A percentile compares a stretch with the other conserved stretches of the same genome.
These are phyloP conservation scores for Scopus umbretta DNA, from an alignment of 2,113 vertebrate species.

Conservation along the genomic window DNA sequence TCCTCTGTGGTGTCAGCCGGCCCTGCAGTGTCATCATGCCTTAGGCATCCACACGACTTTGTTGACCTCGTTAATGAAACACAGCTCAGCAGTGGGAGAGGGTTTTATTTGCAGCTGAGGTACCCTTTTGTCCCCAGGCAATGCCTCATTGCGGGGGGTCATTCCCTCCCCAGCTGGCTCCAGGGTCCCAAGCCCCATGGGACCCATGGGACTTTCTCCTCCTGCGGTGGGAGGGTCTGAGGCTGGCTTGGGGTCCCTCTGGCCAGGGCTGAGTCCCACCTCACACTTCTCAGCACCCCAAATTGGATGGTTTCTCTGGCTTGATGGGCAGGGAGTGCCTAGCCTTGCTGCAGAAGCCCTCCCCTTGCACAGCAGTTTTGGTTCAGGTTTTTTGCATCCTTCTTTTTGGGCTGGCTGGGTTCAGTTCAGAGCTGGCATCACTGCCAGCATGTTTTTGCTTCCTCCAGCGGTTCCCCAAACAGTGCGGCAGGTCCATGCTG, in stretches of 20 bases:
- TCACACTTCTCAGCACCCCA: not conserved
- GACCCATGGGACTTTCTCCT: not conserved
- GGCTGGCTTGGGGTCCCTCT: not conserved
- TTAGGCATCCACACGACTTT: not conserved
- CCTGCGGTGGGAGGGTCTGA: not conserved
- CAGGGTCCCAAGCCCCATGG: fast-evolving
- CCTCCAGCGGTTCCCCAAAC: not conserved
- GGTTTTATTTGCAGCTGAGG: not conserved
- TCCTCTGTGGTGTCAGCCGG: not conserved
- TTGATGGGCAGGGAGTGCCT: not conserved
- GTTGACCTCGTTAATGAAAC: not conserved
- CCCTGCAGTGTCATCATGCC: not conserved
- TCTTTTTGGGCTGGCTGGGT: not conserved
- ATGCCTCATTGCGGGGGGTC: not conserved
- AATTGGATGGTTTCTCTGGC: not conserved
- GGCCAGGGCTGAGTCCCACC: not conserved
- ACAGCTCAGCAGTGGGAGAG: not conserved
- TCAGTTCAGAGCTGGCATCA: not conserved
- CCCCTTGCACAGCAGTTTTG: not conserved
- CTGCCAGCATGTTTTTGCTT: not conserved
- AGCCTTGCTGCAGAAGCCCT: not conserved
- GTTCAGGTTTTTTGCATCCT: not conserved
- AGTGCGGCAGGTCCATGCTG: fast-evolving
- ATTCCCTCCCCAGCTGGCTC: not conserved
- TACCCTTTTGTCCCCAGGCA: not conserved